These are phyloP conservation scores for Hippasteria phrygiana DNA, from an alignment of 53 echinoderm and acorn worm species.

Conservation along the genomic window DNA sequence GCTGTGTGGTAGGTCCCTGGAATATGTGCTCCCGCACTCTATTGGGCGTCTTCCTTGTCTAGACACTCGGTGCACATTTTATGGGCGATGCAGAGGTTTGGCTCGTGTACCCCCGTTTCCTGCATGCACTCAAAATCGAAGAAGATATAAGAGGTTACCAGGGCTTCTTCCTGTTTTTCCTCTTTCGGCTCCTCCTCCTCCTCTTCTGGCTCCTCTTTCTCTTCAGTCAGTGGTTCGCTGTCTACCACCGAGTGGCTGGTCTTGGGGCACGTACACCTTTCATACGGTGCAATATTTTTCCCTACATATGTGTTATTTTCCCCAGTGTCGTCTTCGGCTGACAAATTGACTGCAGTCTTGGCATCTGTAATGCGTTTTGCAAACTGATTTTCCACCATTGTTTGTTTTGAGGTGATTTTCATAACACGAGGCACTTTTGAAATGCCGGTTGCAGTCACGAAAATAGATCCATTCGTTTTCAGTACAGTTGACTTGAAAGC, in stretches of 20 bases:
- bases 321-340: not conserved
- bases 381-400: not conserved
- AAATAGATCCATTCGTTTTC: constrained; percentile 26
- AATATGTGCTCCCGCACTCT: constrained; percentile 39
- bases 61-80: constrained; percentile 47
- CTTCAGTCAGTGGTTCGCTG: not conserved
- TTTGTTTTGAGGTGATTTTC: constrained; percentile 31
- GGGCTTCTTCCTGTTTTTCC: not conserved
- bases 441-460: constrained; percentile 62
- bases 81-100: constrained; percentile 43
- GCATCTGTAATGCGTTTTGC: constrained; percentile 15
- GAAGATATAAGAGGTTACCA: not conserved
- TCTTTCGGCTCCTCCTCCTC: not conserved
- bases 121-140: constrained; percentile 32
- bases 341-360: constrained; percentile 1
- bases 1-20: constrained; percentile 15
- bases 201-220: not conserved
- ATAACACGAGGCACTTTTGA: constrained; percentile 70
- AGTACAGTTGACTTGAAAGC: constrained; percentile 23
- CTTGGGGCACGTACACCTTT: constrained; percentile 24
- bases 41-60: not conserved
- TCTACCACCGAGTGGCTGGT: constrained; percentile 10
- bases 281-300: constrained; percentile 62
- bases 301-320: constrained; percentile 44
- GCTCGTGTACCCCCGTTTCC: constrained; percentile 26